Conservation (phyloP, 1,140 invertebrate genomes). For the Drosophila kanapiae region DNA sequence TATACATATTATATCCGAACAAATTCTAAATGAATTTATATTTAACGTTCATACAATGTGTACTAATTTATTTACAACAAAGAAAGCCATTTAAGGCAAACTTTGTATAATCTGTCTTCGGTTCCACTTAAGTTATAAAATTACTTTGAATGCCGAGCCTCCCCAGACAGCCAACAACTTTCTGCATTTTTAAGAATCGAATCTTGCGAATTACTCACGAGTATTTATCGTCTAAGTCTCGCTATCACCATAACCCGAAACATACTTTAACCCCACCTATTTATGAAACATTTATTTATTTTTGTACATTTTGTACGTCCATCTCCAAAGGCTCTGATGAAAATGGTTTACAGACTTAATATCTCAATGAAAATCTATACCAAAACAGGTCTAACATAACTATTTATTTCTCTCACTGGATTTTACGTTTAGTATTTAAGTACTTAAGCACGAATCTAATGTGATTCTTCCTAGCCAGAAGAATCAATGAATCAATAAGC, state of each 20-base stretch:
- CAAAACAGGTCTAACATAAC: slow-evolving; percentile 32
- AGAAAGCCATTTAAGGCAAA: neutral
- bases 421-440: slow-evolving; percentile 35
- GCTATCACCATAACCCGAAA: slow-evolving; percentile 8
- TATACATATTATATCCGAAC: slow-evolving; percentile 9
- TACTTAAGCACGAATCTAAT: slow-evolving; percentile 46
- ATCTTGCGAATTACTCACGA: slow-evolving; percentile 34
- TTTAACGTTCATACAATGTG: neutral
- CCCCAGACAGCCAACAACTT: slow-evolving; percentile 21
- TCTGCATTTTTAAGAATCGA: slow-evolving; percentile 33
- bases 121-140: slow-evolving; percentile 10
- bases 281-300: slow-evolving; percentile 28
- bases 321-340: slow-evolving; percentile 22
- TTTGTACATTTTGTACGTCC: slow-evolving; percentile 17
- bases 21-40: slow-evolving; percentile 23
- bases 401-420: slow-evolving; percentile 33
- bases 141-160: slow-evolving; percentile 19
- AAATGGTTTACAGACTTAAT: slow-evolving; percentile 12
- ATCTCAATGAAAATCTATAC: slow-evolving; percentile 30
- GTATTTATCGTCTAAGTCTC: slow-evolving; percentile 14
- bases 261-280: slow-evolving; percentile 32
- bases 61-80: neutral
- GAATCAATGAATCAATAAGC: slow-evolving; percentile 41
- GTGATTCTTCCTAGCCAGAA: slow-evolving; percentile 1
- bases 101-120: slow-evolving; percentile 27